Evolutionary conservation across 2,888 invertebrate genomes (phyloP).

Genomic region (Papilio demoleus): DNA sequence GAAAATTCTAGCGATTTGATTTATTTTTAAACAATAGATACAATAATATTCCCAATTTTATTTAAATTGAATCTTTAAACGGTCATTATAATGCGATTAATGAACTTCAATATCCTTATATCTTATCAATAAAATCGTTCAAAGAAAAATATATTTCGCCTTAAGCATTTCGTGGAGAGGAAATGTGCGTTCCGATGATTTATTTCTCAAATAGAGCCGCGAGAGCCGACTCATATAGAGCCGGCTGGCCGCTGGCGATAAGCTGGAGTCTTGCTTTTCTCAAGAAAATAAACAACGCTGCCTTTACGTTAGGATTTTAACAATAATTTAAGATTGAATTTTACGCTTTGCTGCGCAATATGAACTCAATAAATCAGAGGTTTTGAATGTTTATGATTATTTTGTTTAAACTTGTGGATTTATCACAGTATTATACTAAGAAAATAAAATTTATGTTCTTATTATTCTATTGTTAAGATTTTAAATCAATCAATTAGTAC

Average conservation of each 20-base stretch:
- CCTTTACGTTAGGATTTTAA: slow-evolving; percentile 66
- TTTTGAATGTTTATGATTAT: neutral
- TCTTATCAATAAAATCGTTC: slow-evolving; percentile 63
- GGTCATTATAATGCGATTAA: neutral
- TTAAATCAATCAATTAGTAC: no score
- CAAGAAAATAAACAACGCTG: slow-evolving; percentile 78
- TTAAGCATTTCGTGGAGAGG: slow-evolving; percentile 74
- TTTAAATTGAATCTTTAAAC: no score
- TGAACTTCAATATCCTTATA: slow-evolving; percentile 44
- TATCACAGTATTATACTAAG: neutral
- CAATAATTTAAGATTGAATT: slow-evolving; percentile 56
- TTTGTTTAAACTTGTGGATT: neutral
- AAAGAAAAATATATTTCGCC: slow-evolving; percentile 72
- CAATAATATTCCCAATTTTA: no score
- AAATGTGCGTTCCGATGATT: slow-evolving; percentile 81
- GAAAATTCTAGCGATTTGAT: no score
- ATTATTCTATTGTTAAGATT: neutral
- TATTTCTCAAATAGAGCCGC: slow-evolving; percentile 75
- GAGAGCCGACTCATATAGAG: slow-evolving; percentile 67
- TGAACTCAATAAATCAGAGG: slow-evolving; percentile 49
- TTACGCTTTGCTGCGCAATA: slow-evolving; percentile 53
- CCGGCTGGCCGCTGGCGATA: slow-evolving; percentile 77
- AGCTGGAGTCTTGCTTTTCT: slow-evolving; percentile 73
- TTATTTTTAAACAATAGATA: no score
- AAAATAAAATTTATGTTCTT: neutral